Conservation (phyloP, 2,113 vertebrate genomes). For the Pteruthius melanotis region DNA sequence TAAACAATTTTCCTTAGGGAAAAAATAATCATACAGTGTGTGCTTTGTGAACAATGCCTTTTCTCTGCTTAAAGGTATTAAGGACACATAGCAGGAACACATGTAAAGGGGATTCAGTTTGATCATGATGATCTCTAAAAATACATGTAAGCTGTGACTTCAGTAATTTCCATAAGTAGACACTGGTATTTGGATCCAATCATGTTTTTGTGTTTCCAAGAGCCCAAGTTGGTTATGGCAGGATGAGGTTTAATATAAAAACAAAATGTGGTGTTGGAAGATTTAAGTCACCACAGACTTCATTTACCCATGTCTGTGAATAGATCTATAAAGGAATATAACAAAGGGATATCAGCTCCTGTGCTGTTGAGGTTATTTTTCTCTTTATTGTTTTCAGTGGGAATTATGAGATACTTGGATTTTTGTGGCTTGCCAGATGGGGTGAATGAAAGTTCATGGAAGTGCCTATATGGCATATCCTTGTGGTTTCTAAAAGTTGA, state of each 20-base stretch:
- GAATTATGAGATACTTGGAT: background rate
- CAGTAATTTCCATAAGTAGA: constrained; percentile 21
- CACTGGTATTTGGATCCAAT: background rate
- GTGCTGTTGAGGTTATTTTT: background rate
- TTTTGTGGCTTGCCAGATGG: background rate
- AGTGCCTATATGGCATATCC: background rate
- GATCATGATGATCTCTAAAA: constrained; percentile 16
- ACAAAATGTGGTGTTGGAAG: background rate
- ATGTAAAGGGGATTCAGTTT: background rate
- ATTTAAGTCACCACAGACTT: background rate
- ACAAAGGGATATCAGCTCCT: background rate
- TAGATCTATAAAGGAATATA: background rate
- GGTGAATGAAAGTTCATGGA: background rate
- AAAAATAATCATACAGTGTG: background rate
- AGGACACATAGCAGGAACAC: background rate
- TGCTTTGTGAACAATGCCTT: background rate
- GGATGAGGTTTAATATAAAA: constrained; percentile 5
- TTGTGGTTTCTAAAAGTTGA: background rate
- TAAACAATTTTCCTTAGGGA: background rate
- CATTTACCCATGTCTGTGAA: background rate
- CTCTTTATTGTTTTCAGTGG: background rate
- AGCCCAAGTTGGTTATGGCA: background rate
- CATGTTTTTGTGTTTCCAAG: background rate
- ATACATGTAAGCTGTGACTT: constrained; percentile 9
- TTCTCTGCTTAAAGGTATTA: background rate